Conservation (phyloP, 2,113 vertebrate genomes). For the Brevimyrus niger region DNA sequence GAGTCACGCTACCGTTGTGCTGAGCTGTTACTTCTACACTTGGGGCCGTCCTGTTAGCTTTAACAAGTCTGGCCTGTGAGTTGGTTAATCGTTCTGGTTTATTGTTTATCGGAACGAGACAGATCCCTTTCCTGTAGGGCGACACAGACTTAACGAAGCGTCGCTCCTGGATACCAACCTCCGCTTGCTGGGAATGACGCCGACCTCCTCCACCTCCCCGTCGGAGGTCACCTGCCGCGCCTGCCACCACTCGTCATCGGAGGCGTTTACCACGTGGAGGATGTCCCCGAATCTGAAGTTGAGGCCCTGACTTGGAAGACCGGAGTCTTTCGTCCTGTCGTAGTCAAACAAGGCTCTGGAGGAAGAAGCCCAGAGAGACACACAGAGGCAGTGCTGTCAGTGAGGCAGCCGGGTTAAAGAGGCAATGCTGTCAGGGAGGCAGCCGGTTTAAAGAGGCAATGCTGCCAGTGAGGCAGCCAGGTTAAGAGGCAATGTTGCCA, state of each 20-base stretch:
- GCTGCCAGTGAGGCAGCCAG: not conserved
- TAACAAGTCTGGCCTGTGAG: not conserved
- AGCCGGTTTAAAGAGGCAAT: not conserved
- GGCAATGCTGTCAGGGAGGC: too few species aligned
- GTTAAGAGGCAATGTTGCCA: not conserved
- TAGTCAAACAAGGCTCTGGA: constrained; percentile 90
- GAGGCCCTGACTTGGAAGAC: constrained; percentile 79
- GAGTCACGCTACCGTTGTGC: not conserved
- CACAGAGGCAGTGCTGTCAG: not conserved
- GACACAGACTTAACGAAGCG: not conserved
- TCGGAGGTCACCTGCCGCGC: constrained; percentile 76
- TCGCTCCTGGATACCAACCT: constrained; percentile 56
- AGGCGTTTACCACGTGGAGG: constrained; percentile 87
- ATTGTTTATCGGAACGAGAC: not conserved
- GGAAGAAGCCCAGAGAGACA: constrained; percentile 23
- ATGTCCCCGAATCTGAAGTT: constrained; percentile 90
- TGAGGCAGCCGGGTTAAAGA: not conserved
- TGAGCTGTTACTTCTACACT: not conserved
- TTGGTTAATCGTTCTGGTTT: not conserved
- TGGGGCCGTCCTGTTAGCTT: not conserved
- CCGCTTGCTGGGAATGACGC: constrained; percentile 93
- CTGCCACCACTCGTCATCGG: constrained; percentile 97
- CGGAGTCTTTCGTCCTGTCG: constrained; percentile 82
- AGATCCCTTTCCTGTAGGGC: not conserved
- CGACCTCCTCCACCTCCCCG: constrained; percentile 81